phyloP scores from a whole-genome alignment of 2,888 invertebrate genomes.

The Rosalia funebris region DNA sequence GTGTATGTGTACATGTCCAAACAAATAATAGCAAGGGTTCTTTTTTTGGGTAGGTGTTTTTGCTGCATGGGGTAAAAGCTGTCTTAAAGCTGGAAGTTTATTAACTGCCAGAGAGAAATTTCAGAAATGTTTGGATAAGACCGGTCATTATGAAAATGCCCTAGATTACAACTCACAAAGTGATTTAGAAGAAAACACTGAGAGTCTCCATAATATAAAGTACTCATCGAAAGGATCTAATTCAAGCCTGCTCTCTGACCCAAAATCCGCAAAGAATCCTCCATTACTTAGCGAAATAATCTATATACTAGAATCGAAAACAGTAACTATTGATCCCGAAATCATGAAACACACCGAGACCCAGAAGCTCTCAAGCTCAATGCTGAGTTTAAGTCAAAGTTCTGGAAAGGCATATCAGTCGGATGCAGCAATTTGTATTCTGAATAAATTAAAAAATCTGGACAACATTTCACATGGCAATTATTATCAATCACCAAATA shows the following conservation, averaged over 20 bases:
- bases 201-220: constrained; percentile 36
- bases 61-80: constrained; percentile 89
- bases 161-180: constrained; percentile 41
- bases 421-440: constrained; percentile 66
- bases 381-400: constrained; percentile 50
- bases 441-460: constrained; percentile 64
- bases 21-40: too few relatives aligned
- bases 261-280: constrained; percentile 71
- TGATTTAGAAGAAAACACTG: constrained; percentile 45
- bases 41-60: constrained; percentile 71
- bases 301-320: constrained; percentile 73
- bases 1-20: too few relatives aligned
- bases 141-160: constrained; percentile 55
- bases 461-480: constrained; percentile 62
- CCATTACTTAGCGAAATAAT: constrained; percentile 77
- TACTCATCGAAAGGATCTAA: constrained; percentile 40
- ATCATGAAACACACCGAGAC: constrained; percentile 65
- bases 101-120: constrained; percentile 82
- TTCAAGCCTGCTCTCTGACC: constrained; percentile 57
- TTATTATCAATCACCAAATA: constrained; percentile 43
- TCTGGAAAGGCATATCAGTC: constrained; percentile 52
- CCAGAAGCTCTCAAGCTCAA: constrained; percentile 47
- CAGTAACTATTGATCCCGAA: constrained; percentile 67
- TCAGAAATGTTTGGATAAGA: constrained; percentile 68
- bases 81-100: constrained; percentile 81